Percentiles rank a stretch among this genome's conserved stretches.
Evolutionary conservation across 2,113 vertebrate genomes (phyloP).

Genomic region (Donacobius atricapilla): DNA sequence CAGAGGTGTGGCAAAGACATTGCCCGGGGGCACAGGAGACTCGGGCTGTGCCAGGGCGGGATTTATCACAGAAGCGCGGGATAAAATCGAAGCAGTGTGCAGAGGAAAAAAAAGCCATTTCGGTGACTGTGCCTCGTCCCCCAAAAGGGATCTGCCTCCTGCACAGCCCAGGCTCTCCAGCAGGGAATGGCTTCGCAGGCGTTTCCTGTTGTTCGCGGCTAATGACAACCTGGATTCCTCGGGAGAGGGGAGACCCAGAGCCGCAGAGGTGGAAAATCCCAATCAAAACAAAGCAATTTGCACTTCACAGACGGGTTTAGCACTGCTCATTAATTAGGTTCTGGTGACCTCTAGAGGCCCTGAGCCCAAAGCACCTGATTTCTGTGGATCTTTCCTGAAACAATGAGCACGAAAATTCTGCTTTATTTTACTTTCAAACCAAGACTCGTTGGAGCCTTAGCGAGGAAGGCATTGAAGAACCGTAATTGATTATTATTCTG

Average conservation of each 20-base stretch:
- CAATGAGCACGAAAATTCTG: not conserved
- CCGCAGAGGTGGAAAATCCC: not conserved
- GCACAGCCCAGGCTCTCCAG: not conserved
- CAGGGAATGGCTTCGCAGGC: not conserved
- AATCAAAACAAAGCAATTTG: not conserved
- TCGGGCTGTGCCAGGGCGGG: not conserved
- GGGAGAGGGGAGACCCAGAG: not conserved
- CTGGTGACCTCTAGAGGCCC: slow-evolving; percentile 68
- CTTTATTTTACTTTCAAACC: not conserved
- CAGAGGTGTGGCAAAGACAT: not conserved
- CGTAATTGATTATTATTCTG: not conserved
- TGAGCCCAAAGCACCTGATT: not conserved
- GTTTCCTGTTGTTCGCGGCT: not conserved
- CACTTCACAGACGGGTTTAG: not conserved
- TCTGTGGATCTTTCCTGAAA: not conserved
- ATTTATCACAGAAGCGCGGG: not conserved
- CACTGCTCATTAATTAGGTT: not conserved
- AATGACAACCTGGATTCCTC: not conserved
- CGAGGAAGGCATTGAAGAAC: not conserved
- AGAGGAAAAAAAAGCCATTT: not conserved
- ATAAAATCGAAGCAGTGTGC: accelerated
- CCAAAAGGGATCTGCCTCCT: not conserved
- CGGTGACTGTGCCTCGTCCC: not conserved
- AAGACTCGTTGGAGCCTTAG: not conserved
- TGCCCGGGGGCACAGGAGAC: not conserved